Base-by-base conservation (phyloP, 2,797 vertebrate species). In the Acanthiza pusilla region DNA sequence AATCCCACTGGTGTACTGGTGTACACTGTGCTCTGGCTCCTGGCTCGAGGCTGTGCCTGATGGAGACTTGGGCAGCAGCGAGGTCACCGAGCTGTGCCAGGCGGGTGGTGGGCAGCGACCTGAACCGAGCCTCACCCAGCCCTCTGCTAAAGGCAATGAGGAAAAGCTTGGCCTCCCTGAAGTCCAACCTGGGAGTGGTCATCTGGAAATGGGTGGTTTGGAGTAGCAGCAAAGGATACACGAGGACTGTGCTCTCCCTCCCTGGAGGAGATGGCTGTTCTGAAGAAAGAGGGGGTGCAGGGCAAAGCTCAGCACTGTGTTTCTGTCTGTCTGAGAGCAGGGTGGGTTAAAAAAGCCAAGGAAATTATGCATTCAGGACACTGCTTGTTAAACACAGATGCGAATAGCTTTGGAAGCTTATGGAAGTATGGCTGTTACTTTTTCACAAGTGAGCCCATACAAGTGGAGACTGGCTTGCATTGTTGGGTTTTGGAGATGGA, bases 1-100 rank as follows among this genome's bases (percentile, higher is more conserved):
- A 48, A 2, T 57, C 10, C 68, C 76, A 34, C 38, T n/a, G n/a
- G n/a, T n/a, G 40, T 5, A 0, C 45, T 40, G 60, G 18, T 8
- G 3, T 26, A 1, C 27, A 1, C 51, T 40, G 38, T 25, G 2
- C 23, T 27, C 0, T 0, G 20, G 34, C 36, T 88, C 48, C 51
- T 29, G 50, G 30, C 45, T 11, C 1, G 9, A 32, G 7, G 5
- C 22, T 51, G 5, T 61, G 45, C 54, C 68, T 61, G 50, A 8
- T 0, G 0, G 58, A 63, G 27, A 20, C n/a, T 22, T 50, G 3
- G 13, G 61, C 68, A 70, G 72, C 68, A 45, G 29, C 0, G 0
- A 50, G 43, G 61, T 54, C 62, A 43, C 25, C 0, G 1, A 5
- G 5, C 47, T 85, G 67, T 38, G 73, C 60, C 21, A n/a, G 55